Base-by-base conservation (phyloP, 2,797 vertebrate species). In the Anniella stebbinsi region DNA sequence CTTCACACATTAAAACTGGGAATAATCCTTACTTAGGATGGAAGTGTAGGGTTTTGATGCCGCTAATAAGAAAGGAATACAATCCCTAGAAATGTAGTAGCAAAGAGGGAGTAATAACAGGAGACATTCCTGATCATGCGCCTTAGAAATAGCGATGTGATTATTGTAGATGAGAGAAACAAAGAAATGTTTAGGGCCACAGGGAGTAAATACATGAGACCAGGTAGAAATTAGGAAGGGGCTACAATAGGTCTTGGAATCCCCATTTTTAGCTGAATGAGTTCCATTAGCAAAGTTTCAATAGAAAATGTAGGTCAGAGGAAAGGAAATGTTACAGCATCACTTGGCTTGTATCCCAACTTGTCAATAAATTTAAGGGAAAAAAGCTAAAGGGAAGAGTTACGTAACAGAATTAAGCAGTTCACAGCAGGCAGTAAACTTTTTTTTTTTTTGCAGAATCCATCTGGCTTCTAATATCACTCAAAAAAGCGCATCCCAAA, bases 381-480 rank as follows among this genome's bases (percentile, higher is more conserved):
- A 86, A 86, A 45, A 84, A 85, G 70, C 87, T 89, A 57, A 86
- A 78, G 38, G 73, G 54, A n/a, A n/a, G 63, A 63, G 8, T 70
- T 7, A 91, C 0, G 0, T 3, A 88, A 83, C 54, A 45, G 80
- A 92, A 13, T 28, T 89, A 10, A 80, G 63, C 87, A 87, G 88
- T 45, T 72, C 90, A 89, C 88, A 85, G 8, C 38, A 92, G 33
- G 63, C 6, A 81, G 2, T 54, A 82, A 91, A 91, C 67, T n/a
- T 41, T 82, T 72, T 0, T 73, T 28, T 78, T 38, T 23, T 78
- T 38, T 67, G 30, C 63, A 88, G 36, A 75, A 85, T 88, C 51
- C 87, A 90, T 2, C 89, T 93, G 70, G 45, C 86, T 87, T 90
- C 57, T 89, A 86, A 80, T 38, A 78, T 85, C 70, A 90, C 88